Percentiles rank a stretch among this genome's conserved stretches.
Conservation (phyloP, 2,888 invertebrate genomes). For the Steromphala cineraria region DNA sequence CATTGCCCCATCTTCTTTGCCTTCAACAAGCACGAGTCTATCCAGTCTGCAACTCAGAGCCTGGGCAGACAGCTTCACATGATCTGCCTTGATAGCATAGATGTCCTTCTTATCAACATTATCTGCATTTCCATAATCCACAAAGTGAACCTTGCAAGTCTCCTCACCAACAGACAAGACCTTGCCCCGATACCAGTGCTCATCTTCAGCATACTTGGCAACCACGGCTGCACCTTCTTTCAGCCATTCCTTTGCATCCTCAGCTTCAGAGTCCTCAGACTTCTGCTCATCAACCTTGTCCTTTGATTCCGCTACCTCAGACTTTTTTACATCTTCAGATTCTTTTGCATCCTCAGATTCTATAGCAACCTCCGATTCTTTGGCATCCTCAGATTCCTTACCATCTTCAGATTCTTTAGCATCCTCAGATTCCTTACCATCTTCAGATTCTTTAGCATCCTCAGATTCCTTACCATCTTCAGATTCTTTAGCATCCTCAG, state of each 20-base stretch:
- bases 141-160: constrained; percentile 56
- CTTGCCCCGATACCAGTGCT: constrained; percentile 63
- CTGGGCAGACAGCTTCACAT: constrained; percentile 50
- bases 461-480: neutral
- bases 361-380: too few species aligned
- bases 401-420: neutral
- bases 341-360: too few species aligned
- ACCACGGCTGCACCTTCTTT: constrained; percentile 42
- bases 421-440: too few species aligned
- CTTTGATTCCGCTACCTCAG: neutral
- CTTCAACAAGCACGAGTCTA: constrained; percentile 34
- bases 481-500: neutral
- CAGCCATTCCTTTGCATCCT: neutral
- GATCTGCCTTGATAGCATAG: constrained; percentile 51
- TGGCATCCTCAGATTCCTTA: neutral
- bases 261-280: neutral
- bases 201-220: constrained; percentile 62
- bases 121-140: constrained; percentile 72
- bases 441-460: neutral
- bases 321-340: too few species aligned
- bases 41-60: constrained; percentile 60
- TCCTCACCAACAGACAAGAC: constrained; percentile 39
- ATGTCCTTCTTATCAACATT: constrained; percentile 44
- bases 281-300: neutral
- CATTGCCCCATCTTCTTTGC: constrained; percentile 40